Percentiles rank a stretch among this genome's conserved stretches.
phyloP scores from a whole-genome alignment of 2,113 vertebrate species.

The Mormyrus iriodes region DNA sequence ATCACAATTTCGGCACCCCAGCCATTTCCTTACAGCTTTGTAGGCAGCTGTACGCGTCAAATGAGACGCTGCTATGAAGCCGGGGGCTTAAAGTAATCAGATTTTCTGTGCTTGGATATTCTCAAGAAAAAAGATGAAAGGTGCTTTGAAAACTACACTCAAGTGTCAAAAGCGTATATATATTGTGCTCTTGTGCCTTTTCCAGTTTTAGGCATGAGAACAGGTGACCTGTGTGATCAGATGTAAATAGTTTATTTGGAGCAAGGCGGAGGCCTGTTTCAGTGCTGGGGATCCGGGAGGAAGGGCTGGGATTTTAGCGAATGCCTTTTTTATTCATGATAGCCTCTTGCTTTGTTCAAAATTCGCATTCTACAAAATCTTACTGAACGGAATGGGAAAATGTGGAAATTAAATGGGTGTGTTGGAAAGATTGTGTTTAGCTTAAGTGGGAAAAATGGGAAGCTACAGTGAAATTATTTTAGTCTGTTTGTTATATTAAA shows the following conservation, averaged over 20 bases:
- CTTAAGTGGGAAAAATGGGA: neutral
- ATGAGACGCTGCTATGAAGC: neutral
- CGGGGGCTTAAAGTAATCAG: conserved; percentile 14
- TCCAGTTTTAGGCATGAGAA: neutral
- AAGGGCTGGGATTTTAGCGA: neutral
- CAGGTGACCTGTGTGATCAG: neutral
- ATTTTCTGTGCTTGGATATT: conserved; percentile 5
- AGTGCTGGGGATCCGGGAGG: neutral
- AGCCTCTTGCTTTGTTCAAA: neutral
- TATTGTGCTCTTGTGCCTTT: neutral
- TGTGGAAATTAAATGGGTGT: conserved; percentile 1
- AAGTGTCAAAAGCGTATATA: neutral
- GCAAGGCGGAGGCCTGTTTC: neutral
- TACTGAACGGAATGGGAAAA: neutral
- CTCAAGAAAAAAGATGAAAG: conserved; percentile 19
- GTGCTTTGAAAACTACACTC: conserved; percentile 8
- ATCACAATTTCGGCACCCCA: neutral
- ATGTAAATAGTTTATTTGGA: conserved; percentile 1
- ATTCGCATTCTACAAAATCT: neutral
- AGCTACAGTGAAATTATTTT: neutral
- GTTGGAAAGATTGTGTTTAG: neutral
- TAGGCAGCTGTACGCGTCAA: neutral
- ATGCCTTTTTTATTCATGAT: neutral
- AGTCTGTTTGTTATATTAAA: neutral
- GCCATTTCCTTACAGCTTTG: neutral